Percentiles rank a stretch among this genome's conserved stretches.
Evolutionary conservation across 1,140 invertebrate genomes (phyloP).

Genomic region (Mizuhopecten yessoensis): DNA sequence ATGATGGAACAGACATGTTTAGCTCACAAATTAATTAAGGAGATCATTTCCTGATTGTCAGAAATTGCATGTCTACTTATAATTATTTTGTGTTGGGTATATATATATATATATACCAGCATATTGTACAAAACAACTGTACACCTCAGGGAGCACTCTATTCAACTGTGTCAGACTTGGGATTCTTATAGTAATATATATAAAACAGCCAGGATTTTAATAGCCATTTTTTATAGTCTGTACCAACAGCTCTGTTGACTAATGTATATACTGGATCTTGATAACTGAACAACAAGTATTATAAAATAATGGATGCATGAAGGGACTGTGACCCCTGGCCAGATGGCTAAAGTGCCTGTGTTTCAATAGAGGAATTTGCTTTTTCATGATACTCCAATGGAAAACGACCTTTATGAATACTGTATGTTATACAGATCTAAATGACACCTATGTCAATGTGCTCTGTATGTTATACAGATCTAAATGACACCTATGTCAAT

Average conservation of each 20-base stretch:
- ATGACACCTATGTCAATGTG: too few relatives aligned
- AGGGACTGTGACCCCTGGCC: neutral
- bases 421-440: neutral
- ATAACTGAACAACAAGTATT: neutral
- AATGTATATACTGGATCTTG: neutral
- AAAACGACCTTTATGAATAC: neutral
- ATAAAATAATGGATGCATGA: neutral
- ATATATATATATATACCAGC: too few relatives aligned
- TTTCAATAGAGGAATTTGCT: neutral
- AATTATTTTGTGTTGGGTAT: too few relatives aligned
- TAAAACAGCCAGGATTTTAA: neutral
- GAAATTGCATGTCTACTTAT: neutral
- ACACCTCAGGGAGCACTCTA: too few relatives aligned
- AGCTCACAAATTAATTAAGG: neutral
- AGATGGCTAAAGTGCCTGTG: neutral
- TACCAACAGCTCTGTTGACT: neutral
- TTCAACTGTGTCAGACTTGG: too few relatives aligned
- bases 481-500: too few relatives aligned
- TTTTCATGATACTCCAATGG: neutral
- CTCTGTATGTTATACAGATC: neutral
- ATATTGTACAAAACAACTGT: neutral
- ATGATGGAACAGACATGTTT: too few relatives aligned
- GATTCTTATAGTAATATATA: too few relatives aligned
- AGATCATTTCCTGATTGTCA: neutral
- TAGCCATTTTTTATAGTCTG: neutral